Evolutionary conservation across 1,140 invertebrate genomes (phyloP).

Genomic region (Proctacanthus coquilletti): DNA sequence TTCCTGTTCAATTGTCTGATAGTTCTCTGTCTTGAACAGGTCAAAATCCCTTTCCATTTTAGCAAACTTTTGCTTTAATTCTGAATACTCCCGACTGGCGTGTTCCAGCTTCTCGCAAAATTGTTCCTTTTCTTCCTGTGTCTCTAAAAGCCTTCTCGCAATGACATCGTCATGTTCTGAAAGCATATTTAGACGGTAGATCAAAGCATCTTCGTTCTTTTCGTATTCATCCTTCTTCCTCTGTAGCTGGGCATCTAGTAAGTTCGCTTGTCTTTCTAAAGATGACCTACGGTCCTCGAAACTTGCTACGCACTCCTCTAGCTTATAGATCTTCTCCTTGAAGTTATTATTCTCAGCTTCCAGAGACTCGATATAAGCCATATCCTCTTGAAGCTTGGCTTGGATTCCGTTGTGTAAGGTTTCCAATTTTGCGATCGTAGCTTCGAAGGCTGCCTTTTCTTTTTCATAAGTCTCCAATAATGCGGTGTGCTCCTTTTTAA

Average conservation of each 20-base stretch:
- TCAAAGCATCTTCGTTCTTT: slow-evolving; percentile 37
- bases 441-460: slow-evolving; percentile 18
- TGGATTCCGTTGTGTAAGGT: slow-evolving; percentile 30
- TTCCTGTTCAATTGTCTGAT: slow-evolving; percentile 19
- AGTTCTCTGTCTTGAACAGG: slow-evolving; percentile 5
- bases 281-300: slow-evolving; percentile 37
- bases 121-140: slow-evolving; percentile 39
- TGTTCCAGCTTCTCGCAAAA: slow-evolving; percentile 32
- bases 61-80: slow-evolving; percentile 10
- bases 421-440: slow-evolving; percentile 15
- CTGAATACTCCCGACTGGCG: slow-evolving; percentile 12
- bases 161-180: slow-evolving; percentile 38
- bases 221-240: slow-evolving; percentile 37
- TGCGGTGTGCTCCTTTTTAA: slow-evolving; percentile 27
- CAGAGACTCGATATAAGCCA: slow-evolving; percentile 53
- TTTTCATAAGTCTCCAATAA: slow-evolving; percentile 9
- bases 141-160: slow-evolving; percentile 36
- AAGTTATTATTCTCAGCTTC: slow-evolving; percentile 48
- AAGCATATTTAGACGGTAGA: slow-evolving; percentile 35
- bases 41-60: slow-evolving; percentile 11
- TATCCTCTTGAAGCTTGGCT: slow-evolving; percentile 52
- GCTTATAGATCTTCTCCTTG: slow-evolving; percentile 37
- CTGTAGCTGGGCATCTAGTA: slow-evolving; percentile 37
- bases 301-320: slow-evolving; percentile 39
- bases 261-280: slow-evolving; percentile 36